phyloP scores from a whole-genome alignment of 2,113 vertebrate genomes.

The Saimiri boliviensis region DNA sequence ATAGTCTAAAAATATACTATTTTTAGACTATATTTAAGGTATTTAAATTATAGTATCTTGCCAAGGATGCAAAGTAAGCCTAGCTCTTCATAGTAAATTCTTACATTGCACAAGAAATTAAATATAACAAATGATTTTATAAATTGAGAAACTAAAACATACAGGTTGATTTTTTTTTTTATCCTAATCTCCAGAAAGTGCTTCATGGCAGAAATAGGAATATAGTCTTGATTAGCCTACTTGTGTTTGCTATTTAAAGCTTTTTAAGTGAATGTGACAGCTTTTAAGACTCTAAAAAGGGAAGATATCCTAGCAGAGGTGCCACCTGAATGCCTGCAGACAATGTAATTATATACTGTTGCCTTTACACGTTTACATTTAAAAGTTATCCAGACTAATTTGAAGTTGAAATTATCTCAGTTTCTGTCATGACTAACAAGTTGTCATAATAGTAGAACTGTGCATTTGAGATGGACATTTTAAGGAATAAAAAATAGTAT shows the following conservation, averaged over 20 bases:
- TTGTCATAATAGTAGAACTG: conserved; percentile 16
- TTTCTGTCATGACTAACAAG: background rate
- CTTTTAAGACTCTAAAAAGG: conserved; percentile 41
- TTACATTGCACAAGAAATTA: conserved; percentile 16
- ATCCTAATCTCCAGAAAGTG: conserved; percentile 12
- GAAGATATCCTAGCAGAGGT: background rate
- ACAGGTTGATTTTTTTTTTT: background rate
- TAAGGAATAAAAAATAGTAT: background rate
- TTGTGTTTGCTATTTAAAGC: conserved; percentile 48
- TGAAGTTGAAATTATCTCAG: background rate
- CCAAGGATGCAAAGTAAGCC: conserved; percentile 45
- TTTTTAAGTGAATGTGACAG: conserved; percentile 30
- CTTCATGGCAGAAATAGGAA: background rate
- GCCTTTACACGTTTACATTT: background rate
- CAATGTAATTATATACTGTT: background rate
- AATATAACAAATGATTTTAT: conserved; percentile 44
- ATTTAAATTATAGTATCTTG: too few species aligned
- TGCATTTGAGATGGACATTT: conserved; percentile 18
- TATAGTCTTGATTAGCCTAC: conserved; percentile 8
- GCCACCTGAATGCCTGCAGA: conserved; percentile 21
- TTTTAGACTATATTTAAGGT: too few species aligned
- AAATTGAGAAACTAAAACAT: conserved; percentile 9
- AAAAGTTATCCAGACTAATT: background rate
- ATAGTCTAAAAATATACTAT: conserved; percentile 45
- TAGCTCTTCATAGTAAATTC: conserved; percentile 47